These are phyloP conservation scores for Apodemia mormo DNA, from an alignment of 2,888 invertebrate genomes.

Conservation along the genomic window DNA sequence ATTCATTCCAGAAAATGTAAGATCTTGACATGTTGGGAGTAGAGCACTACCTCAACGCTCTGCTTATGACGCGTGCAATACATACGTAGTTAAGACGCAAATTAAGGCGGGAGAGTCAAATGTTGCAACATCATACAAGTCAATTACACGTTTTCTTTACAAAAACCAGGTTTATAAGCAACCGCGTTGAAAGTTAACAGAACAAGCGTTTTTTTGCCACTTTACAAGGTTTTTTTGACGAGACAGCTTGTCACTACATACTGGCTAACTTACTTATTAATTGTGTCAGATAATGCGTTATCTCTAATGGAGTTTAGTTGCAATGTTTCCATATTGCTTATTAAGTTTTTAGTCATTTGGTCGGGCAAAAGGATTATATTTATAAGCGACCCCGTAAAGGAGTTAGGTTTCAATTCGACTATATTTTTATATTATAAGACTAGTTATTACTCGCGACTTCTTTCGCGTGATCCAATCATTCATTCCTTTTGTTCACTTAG, in stretches of 20 bases:
- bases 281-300: not conserved
- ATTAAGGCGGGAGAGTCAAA: not conserved
- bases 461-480: too few relatives aligned
- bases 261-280: conserved; percentile 4
- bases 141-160: conserved; percentile 10
- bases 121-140: conserved; percentile 13
- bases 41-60: too few relatives aligned
- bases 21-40: too few relatives aligned
- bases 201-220: not conserved
- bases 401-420: too few relatives aligned
- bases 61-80: too few relatives aligned
- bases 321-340: not conserved
- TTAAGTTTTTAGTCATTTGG: not conserved
- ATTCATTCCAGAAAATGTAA: too few relatives aligned
- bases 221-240: not conserved
- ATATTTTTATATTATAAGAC: too few relatives aligned
- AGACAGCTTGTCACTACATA: not conserved
- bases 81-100: too few relatives aligned
- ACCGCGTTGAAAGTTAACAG: not conserved
- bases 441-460: too few relatives aligned
- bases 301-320: not conserved
- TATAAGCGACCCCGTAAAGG: too few relatives aligned
- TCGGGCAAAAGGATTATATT: too few relatives aligned
- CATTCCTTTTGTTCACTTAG: too few relatives aligned
- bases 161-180: conserved; percentile 11